Conservation (phyloP, 2,797 vertebrate species). For the Poecilia picta region DNA sequence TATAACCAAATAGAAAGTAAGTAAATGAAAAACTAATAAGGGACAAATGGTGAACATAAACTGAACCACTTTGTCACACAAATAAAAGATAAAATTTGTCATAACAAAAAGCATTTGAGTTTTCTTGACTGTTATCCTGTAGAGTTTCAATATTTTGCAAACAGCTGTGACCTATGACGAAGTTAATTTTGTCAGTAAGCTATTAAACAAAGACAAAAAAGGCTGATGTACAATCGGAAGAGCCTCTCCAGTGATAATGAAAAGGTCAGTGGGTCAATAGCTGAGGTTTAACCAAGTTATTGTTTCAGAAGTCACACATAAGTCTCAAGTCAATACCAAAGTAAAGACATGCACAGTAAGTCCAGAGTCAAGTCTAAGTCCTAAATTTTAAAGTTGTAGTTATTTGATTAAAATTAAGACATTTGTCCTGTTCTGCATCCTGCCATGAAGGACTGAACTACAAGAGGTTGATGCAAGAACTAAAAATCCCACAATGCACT, state of each 20-base stretch:
- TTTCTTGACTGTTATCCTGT: not conserved
- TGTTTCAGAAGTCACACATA: not conserved
- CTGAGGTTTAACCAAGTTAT: not conserved
- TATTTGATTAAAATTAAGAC: not conserved
- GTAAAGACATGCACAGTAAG: not conserved
- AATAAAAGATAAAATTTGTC: not conserved
- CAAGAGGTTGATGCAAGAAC: not conserved
- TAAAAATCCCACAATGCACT: not conserved
- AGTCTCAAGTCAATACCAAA: not conserved
- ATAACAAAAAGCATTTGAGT: not conserved
- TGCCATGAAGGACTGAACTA: too few relatives aligned
- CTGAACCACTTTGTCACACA: too few relatives aligned
- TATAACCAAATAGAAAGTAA: too few relatives aligned
- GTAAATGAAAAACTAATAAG: too few relatives aligned
- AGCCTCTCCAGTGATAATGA: not conserved
- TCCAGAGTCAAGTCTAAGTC: not conserved
- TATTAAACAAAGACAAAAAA: not conserved
- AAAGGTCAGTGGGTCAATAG: not conserved
- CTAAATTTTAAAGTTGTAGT: not conserved
- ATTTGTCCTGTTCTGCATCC: not conserved
- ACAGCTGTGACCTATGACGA: not conserved
- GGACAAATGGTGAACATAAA: too few relatives aligned
- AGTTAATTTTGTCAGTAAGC: not conserved
- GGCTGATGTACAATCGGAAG: not conserved
- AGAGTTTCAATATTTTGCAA: not conserved